Percentiles rank a stretch among this genome's conserved stretches.
phyloP scores from a whole-genome alignment of 1,140 invertebrate genomes.

The Trinorchestia longiramus region DNA sequence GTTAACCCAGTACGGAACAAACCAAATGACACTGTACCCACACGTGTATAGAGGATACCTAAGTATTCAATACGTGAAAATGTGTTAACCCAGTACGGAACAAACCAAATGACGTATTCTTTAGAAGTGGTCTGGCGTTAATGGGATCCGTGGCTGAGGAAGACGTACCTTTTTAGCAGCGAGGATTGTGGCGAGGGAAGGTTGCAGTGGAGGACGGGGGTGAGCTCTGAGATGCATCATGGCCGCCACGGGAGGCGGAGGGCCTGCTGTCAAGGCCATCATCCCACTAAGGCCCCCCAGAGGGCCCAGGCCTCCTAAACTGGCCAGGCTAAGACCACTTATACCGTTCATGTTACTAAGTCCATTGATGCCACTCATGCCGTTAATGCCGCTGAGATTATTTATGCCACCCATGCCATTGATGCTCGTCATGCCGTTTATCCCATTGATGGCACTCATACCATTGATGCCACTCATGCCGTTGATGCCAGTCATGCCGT shows the following conservation, averaged over 20 bases:
- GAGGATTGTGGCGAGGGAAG: conserved; percentile 6
- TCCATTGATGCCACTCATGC: conserved; percentile 22
- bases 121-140: background rate
- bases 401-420: conserved; percentile 31
- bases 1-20: too few relatives aligned
- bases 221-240: conserved; percentile 31
- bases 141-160: background rate
- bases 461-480: conserved; percentile 10
- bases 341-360: background rate
- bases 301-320: background rate
- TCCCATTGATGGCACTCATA: conserved; percentile 16
- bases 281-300: background rate
- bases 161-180: conserved; percentile 38
- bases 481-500: conserved; percentile 6
- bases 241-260: conserved; percentile 19
- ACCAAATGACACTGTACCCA: too few relatives aligned
- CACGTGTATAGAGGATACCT: too few relatives aligned
- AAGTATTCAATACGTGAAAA: too few relatives aligned
- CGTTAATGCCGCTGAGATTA: background rate
- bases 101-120: too few relatives aligned
- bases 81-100: too few relatives aligned
- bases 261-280: conserved; percentile 20
- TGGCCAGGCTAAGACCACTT: background rate
- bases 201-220: conserved; percentile 12
- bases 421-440: background rate